Evolutionary conservation across 1,140 invertebrate genomes (phyloP), one percentile per base, ranked within the genome.

Genomic region (Zaprionus davidi): DNA sequence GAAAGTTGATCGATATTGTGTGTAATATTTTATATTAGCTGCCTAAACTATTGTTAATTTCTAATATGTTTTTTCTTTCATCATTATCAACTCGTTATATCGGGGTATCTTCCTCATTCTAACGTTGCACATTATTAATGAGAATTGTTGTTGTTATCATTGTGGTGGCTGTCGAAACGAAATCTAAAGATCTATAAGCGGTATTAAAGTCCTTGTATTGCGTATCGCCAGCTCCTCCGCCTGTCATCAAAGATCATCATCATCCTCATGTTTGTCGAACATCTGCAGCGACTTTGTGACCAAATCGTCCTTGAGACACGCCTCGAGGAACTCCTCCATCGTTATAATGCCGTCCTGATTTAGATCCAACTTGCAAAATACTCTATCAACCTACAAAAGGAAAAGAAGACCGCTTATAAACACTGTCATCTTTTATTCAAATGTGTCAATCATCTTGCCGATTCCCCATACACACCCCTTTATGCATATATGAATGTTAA

Each of bases 281-380:
- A 97, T 96, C 92, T 96, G 96, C 92, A 97, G 92, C 24, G 96
- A 97, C 51, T 95, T 95, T 57, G 96, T 97, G 92, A 97, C 97
- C 72, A 97, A 95, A 91, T 97, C 96, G 85, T 97, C 96, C 94
- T 98, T 98, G 76, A 98, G 94, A 93, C 98, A 99, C 78, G 97
- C 98, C 94, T 99, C 98, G 91, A 99, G 96, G 93, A 99, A 99
- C 94, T 99, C 98, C 93, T 99, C 98, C 93, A 98, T 97, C 71
- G 98, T 98, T 91, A 99, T 98, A 64, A 98, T 97, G 64, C 98
- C 98, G 92, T 99, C 98, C 93, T 97, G 96, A 94, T 99, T 98
- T 70, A 98, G 94, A 92, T 99, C 98, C 88, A 99, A 94, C 94
- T 98, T 98, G 93, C 96, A 95, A 94, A 97, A 97, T 51, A 97